A percentile compares a stretch with the other conserved stretches of the same genome.
These are phyloP conservation scores for Atherinomorus stipes DNA, from an alignment of 2,113 vertebrate genomes.

Conservation along the genomic window DNA sequence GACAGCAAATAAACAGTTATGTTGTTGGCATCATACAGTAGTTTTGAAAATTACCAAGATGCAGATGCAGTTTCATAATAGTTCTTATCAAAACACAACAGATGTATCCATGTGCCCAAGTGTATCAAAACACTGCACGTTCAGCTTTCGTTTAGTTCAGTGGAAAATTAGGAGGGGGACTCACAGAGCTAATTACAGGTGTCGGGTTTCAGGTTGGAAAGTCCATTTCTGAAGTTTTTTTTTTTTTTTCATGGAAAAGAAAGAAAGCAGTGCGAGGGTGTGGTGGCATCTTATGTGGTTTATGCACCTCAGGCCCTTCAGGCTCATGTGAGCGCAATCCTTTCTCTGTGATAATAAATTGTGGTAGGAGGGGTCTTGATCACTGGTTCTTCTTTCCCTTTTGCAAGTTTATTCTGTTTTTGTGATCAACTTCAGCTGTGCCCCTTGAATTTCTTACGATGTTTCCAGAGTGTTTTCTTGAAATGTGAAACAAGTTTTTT, in stretches of 20 bases:
- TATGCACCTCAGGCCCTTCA: constrained; percentile 62
- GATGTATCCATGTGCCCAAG: constrained; percentile 6
- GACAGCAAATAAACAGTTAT: constrained; percentile 38
- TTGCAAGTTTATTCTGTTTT: constrained; percentile 49
- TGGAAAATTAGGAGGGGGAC: constrained; percentile 37
- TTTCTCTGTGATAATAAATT: constrained; percentile 68
- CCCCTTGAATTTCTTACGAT: no score
- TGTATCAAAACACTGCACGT: constrained; percentile 26
- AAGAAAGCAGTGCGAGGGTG: constrained; percentile 70
- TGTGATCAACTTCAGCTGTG: constrained; percentile 19
- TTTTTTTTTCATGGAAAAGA: constrained; percentile 64
- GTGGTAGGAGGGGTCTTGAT: constrained; percentile 55
- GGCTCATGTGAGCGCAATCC: constrained; percentile 46
- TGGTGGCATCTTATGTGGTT: constrained; percentile 78
- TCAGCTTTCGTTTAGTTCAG: constrained; percentile 42
- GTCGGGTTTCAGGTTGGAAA: constrained; percentile 81
- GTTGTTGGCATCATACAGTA: constrained; percentile 16
- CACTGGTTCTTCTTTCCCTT: constrained; percentile 40
- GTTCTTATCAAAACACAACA: constrained; percentile 18
- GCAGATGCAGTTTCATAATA: constrained; percentile 18
- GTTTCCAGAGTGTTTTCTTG: no score
- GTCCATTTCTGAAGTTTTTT: constrained; percentile 64
- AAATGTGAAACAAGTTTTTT: no score
- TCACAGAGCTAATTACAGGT: constrained; percentile 74
- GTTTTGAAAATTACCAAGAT: constrained; percentile 8